phyloP scores from a whole-genome alignment of 1,140 invertebrate species.

The Plectus sambesii region DNA sequence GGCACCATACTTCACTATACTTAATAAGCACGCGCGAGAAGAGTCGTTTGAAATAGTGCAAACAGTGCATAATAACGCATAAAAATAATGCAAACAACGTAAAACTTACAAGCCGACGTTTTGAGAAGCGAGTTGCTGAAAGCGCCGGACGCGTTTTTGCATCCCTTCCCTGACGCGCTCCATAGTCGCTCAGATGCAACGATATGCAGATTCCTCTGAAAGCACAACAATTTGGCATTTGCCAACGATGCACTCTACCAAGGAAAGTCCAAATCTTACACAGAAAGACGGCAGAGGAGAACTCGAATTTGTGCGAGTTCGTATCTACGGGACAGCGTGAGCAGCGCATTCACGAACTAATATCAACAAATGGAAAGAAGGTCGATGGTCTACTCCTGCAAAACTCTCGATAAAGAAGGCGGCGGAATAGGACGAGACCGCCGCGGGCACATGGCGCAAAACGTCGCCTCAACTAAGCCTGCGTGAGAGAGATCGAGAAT shows the following conservation, averaged over 20 bases:
- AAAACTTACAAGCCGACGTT: conserved; percentile 10
- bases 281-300: not conserved
- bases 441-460: too few species aligned
- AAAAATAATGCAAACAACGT: not conserved
- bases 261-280: not conserved
- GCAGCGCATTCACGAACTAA: too few species aligned
- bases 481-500: too few species aligned
- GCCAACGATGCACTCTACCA: not conserved
- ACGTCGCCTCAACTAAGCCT: too few species aligned
- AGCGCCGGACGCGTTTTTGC: conserved; percentile 12
- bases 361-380: too few species aligned
- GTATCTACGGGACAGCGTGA: not conserved
- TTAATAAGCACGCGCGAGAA: too few species aligned
- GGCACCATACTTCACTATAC: too few species aligned
- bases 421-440: too few species aligned
- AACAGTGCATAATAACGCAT: too few species aligned
- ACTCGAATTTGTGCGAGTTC: not conserved
- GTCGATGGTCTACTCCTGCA: too few species aligned
- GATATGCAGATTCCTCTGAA: conserved; percentile 1
- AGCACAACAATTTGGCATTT: not conserved
- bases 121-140: conserved; percentile 11
- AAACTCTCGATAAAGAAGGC: too few species aligned
- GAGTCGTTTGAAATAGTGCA: too few species aligned
- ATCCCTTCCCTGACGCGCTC: conserved; percentile 11
- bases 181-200: conserved; percentile 1